Evolutionary conservation across 1,140 invertebrate species (phyloP).

Genomic region (Mya arenaria): DNA sequence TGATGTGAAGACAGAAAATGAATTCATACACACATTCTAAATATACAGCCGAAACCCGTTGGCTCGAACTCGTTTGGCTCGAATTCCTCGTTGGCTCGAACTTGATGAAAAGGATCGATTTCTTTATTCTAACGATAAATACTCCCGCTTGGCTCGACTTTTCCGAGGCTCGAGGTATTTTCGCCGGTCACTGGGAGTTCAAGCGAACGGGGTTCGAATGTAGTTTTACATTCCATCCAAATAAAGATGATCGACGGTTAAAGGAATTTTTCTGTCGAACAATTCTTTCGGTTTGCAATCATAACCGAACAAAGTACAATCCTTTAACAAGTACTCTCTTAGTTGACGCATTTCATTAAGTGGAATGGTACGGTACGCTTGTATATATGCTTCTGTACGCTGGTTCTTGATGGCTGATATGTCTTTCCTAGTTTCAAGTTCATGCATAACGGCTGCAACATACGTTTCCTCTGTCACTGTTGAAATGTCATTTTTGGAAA

Average conservation of each 20-base stretch:
- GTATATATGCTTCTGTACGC: slow-evolving; percentile 4
- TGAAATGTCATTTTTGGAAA: neutral
- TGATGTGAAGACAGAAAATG: no score
- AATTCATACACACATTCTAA: no score
- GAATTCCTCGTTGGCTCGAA: no score
- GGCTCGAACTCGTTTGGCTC: no score
- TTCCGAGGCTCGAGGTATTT: no score
- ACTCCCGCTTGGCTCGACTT: no score
- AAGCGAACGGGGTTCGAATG: no score
- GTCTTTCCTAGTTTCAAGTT: neutral
- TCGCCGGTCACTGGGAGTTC: no score
- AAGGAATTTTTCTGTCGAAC: neutral
- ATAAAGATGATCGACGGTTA: neutral
- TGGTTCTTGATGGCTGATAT: neutral
- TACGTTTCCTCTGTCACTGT: neutral
- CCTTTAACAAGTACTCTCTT: slow-evolving; percentile 28
- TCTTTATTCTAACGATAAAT: no score
- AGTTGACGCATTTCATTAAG: neutral
- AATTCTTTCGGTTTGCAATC: slow-evolving; percentile 30
- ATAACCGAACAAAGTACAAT: slow-evolving; percentile 51
- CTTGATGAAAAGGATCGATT: no score
- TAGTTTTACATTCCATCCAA: slow-evolving; percentile 6
- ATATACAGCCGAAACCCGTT: no score
- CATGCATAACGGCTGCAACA: neutral
- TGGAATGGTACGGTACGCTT: slow-evolving; percentile 38